Percentiles rank a stretch among this genome's conserved stretches.
Evolutionary conservation across 2,888 invertebrate species (phyloP).

Genomic region (Argynnis bischoffii): DNA sequence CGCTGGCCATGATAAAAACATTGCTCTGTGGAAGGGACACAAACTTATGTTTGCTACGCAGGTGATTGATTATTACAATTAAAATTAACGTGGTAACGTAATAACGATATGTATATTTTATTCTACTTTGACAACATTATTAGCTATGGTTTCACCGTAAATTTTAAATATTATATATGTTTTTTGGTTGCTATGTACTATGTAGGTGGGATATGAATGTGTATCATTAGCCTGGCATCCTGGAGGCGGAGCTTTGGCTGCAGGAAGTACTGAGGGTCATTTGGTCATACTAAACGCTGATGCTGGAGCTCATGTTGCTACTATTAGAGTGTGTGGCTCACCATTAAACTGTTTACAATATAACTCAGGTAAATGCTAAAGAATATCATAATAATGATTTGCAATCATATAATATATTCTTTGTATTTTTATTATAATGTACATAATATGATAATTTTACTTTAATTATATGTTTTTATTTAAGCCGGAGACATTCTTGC

Average conservation of each 20-base stretch:
- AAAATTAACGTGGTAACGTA: not conserved
- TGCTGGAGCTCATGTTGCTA: slow-evolving; percentile 92
- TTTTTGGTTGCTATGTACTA: not conserved
- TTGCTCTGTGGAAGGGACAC: slow-evolving; percentile 94
- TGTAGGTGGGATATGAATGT: slow-evolving; percentile 91
- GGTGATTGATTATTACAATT: slow-evolving; percentile 66
- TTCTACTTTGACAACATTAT: not conserved
- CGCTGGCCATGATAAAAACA: slow-evolving; percentile 94
- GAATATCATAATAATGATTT: slow-evolving; percentile 30
- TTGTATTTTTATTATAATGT: no score
- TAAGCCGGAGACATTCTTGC: slow-evolving; percentile 93
- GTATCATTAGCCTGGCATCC: slow-evolving; percentile 94
- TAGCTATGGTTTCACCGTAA: no score
- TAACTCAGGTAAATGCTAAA: slow-evolving; percentile 87
- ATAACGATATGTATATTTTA: not conserved
- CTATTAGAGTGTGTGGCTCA: slow-evolving; percentile 92
- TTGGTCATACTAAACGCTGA: slow-evolving; percentile 93
- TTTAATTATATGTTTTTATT: slow-evolving; percentile 40
- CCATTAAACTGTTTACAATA: slow-evolving; percentile 93
- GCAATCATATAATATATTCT: not conserved
- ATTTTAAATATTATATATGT: no score
- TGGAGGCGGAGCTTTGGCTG: slow-evolving; percentile 92
- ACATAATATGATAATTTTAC: no score
- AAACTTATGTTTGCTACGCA: slow-evolving; percentile 93
- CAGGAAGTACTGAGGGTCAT: slow-evolving; percentile 95